phyloP scores from a whole-genome alignment of 2,113 vertebrate genomes.

The Peromyscus californicus region DNA sequence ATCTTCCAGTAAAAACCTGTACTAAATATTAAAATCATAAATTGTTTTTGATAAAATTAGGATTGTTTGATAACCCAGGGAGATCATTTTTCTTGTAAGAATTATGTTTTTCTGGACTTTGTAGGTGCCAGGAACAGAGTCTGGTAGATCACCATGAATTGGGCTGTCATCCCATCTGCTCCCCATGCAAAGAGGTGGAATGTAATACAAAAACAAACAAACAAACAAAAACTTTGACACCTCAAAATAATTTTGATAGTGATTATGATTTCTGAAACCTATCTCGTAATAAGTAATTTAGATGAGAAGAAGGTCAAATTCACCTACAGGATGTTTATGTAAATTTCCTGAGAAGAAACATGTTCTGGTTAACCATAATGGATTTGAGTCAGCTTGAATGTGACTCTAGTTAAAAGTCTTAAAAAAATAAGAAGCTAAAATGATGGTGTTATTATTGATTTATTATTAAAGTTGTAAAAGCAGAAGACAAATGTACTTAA shows the following conservation, averaged over 20 bases:
- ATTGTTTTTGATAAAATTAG: neutral
- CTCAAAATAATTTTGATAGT: neutral
- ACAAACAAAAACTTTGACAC: neutral
- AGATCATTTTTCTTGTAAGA: neutral
- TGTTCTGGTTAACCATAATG: neutral
- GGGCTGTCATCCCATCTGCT: neutral
- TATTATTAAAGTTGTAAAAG: neutral
- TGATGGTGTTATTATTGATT: slow-evolving; percentile 13
- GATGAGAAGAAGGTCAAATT: neutral
- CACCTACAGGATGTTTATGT: neutral
- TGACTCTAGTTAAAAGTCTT: slow-evolving; percentile 23
- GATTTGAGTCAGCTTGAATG: neutral
- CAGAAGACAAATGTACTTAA: neutral
- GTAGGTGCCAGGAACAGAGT: neutral
- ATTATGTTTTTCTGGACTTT: neutral
- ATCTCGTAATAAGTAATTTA: neutral
- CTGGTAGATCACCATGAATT: neutral
- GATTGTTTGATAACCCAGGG: neutral
- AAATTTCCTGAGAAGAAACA: neutral
- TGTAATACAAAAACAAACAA: neutral
- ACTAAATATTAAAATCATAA: neutral
- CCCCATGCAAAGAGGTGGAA: neutral
- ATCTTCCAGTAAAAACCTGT: slow-evolving; percentile 5
- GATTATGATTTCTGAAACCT: neutral
- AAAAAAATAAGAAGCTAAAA: neutral